Evolutionary conservation across 2,797 vertebrate genomes (phyloP), one percentile per base, ranked within the genome.

Genomic region (Sebastes jordani): DNA sequence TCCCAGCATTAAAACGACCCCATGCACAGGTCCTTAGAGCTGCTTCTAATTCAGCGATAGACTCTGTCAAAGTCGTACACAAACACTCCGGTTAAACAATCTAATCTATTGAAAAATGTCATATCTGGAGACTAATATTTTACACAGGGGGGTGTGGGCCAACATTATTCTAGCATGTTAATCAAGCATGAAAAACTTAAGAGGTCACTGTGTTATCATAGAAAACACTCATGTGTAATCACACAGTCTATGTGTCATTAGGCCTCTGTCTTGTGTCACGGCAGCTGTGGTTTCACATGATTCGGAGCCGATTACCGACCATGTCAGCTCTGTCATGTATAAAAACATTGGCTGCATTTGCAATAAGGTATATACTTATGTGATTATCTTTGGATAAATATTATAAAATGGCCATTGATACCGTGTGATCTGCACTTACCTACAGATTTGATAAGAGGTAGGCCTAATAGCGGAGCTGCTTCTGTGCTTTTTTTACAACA

Each of bases 381-480:
- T 32, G 65, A 80, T 86, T 92, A 92, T 92, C 88, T 78, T 65
- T 88, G 78, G 64, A 80, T 84, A 93, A 93, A 95, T 91, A 91
- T 89, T 91, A 34, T 74, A 86, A 79, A 75, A 74, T 74, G 75
- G 69, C 65, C 74, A 25, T 76, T 81, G 75, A 86, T 74, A 82
- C 34, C 70, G 70, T 84, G 46, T 36, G 71, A 86, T 74, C 36
- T 68, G 55, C 42, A 79, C 58, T 69, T 59, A 80, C 32, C 23
- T 29, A 67, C 62, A 55, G 23, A 66, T 78, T 83, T 85, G 81
- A 90, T 82, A 84, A 58, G 63, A 38, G 16, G 16, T 63, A 18
- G 23, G 52, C 52, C 38, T 58, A 23, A 46, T 13, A 67, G 11
- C 46, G 8, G 30, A 76, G 66, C 58, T 18, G 34, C 25, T 71